phyloP scores from a whole-genome alignment of 2,888 invertebrate species.

The Eucriotettix oculatus region DNA sequence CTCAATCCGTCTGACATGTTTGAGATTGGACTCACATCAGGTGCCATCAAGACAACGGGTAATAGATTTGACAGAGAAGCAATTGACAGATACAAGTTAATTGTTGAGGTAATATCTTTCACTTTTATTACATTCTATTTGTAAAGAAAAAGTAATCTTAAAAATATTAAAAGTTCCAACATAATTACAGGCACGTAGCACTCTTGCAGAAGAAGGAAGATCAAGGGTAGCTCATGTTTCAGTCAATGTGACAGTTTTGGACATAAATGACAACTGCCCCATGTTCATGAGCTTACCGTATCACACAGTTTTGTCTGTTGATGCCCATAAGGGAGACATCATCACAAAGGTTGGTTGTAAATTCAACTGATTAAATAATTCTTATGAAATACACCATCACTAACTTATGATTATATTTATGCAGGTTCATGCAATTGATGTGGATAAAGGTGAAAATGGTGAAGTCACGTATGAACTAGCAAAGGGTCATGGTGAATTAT shows the following conservation, averaged over 20 bases:
- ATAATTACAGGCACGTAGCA: constrained; percentile 24
- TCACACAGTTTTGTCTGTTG: constrained; percentile 76
- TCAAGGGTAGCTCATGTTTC: constrained; percentile 65
- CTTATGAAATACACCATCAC: too few relatives aligned
- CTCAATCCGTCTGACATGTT: constrained; percentile 78
- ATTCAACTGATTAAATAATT: neutral
- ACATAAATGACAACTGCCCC: constrained; percentile 91
- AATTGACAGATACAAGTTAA: constrained; percentile 62
- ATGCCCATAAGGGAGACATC: constrained; percentile 62
- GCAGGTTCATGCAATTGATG: constrained; percentile 71
- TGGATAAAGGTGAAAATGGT: constrained; percentile 81
- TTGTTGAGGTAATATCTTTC: constrained; percentile 51
- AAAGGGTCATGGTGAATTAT: constrained; percentile 79
- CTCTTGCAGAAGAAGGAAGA: constrained; percentile 23
- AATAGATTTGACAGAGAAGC: constrained; percentile 72
- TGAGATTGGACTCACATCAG: constrained; percentile 74
- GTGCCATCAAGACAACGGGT: constrained; percentile 75
- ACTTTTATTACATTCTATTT: neutral
- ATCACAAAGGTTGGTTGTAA: constrained; percentile 45
- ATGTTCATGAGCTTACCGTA: constrained; percentile 87
- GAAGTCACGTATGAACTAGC: constrained; percentile 81
- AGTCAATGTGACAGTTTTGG: constrained; percentile 68
- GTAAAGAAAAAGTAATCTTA: neutral
- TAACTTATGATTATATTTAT: too few relatives aligned
- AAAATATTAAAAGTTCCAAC: neutral